These are phyloP conservation scores for Drosophila ficusphila DNA, from an alignment of 1,140 invertebrate genomes.

Conservation along the genomic window DNA sequence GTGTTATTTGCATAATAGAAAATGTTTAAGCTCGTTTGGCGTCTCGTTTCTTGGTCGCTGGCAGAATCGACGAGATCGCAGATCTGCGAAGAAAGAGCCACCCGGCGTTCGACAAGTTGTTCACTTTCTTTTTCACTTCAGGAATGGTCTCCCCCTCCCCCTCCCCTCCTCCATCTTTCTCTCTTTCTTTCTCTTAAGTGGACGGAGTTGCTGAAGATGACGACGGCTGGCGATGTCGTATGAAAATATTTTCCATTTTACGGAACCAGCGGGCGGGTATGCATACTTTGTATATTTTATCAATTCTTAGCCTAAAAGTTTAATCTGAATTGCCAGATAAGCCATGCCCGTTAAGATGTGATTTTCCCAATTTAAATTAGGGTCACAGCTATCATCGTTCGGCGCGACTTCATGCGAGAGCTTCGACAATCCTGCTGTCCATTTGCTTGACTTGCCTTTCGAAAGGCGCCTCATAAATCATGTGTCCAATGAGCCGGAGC, in stretches of 20 bases:
- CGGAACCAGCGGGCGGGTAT: background rate
- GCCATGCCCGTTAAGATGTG: too few relatives aligned
- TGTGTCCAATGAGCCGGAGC: background rate
- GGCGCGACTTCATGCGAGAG: too few relatives aligned
- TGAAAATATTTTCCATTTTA: conserved; percentile 23
- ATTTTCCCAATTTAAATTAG: too few relatives aligned
- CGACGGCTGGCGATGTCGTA: conserved; percentile 2
- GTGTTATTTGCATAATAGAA: conserved; percentile 59
- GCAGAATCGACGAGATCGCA: conserved; percentile 24
- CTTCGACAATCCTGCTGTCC: conserved; percentile 13
- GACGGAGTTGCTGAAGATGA: conserved; percentile 25
- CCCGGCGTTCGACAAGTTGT: conserved; percentile 32
- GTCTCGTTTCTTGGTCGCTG: conserved; percentile 17
- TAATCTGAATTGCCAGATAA: too few relatives aligned
- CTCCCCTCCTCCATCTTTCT: background rate
- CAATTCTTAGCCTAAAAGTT: too few relatives aligned
- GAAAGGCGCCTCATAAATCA: conserved; percentile 30
- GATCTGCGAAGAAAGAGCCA: conserved; percentile 1
- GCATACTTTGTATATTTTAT: background rate
- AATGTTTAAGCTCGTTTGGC: conserved; percentile 32
- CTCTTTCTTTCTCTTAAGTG: conserved; percentile 12
- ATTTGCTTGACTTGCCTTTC: conserved; percentile 17
- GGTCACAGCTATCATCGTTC: too few relatives aligned
- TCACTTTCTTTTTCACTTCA: conserved; percentile 71
- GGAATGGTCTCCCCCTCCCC: conserved; percentile 25